Base-by-base conservation (phyloP, 2,888 invertebrate genomes). In the Plagiodera versicolora region DNA sequence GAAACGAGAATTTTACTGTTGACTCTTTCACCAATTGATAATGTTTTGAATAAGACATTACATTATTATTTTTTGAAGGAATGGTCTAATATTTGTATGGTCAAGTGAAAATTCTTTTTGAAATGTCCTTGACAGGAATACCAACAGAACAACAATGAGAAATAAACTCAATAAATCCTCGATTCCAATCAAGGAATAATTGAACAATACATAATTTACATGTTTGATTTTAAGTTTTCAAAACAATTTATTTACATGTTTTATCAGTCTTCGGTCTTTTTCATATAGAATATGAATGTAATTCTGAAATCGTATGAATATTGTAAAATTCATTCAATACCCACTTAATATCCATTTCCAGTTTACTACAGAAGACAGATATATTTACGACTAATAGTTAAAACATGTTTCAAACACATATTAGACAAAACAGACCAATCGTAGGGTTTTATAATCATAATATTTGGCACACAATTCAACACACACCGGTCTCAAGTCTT, bases 251-350 rank as follows among this genome's bases (percentile, higher is more conserved):
- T 70, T 56, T 68, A 68, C 65, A 68, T 61, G 58, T 67, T 66
- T 65, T 64, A 68, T 69, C 73, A 73, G 72, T 73, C 72, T 73
- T 72, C 70, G 67, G 68, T 63, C 69, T 67, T 70, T 59, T 63
- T 67, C 64, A 67, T 67, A 59, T 64, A 58, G 58, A 57, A 54
- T 63, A 58, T 62, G 58, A 62, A 60, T 63, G 57, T 55, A 65
- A 58, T 52, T 52, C 51, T 28, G 35, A 63, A 45, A 56, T 48
- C 39, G 48, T 55, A 57, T 55, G 58, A 48, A 55, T 56, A 62
- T 48, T 54, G 55, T 30, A 24, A 16, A 53, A 44, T 53, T 24
- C 35, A 35, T 24, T 24, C 53, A 53, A 53, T 53, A 44, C 20
- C 24, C 53, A 53, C 16, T 44, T 17, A 20, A 44, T 53, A 35